Percentiles rank a stretch among this genome's conserved stretches.
Evolutionary conservation across 1,140 invertebrate species (phyloP).

Genomic region (Cydia splendana): DNA sequence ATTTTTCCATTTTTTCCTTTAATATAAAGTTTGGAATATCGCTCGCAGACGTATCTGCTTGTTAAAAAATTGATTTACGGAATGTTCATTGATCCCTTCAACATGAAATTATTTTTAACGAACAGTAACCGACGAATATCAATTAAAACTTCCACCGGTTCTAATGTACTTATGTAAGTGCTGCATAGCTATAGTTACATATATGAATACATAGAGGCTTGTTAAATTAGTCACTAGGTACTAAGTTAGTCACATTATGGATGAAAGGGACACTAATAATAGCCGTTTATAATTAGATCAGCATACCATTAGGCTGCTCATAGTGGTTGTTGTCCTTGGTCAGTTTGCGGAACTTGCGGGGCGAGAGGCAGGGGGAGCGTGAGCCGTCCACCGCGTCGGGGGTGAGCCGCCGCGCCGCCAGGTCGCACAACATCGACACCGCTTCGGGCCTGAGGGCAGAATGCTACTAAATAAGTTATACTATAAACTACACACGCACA

Average conservation of each 20-base stretch:
- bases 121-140: too few species aligned
- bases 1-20: too few species aligned
- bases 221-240: too few species aligned
- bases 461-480: slow-evolving; percentile 2
- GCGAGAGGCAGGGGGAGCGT: slow-evolving; percentile 82
- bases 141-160: too few species aligned
- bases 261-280: background rate
- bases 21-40: too few species aligned
- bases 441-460: slow-evolving; percentile 86
- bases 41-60: too few species aligned
- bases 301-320: slow-evolving; percentile 73
- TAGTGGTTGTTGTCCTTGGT: slow-evolving; percentile 78
- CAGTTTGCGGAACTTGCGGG: slow-evolving; percentile 79
- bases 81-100: too few species aligned
- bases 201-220: too few species aligned
- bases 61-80: too few species aligned
- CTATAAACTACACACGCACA: background rate
- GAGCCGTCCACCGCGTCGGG: slow-evolving; percentile 81
- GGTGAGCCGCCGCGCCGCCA: slow-evolving; percentile 86
- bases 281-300: background rate
- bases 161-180: too few species aligned
- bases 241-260: background rate
- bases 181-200: too few species aligned
- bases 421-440: slow-evolving; percentile 89
- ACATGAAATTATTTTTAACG: too few species aligned